A percentile compares a stretch with the other conserved stretches of the same genome.
Conservation (phyloP, 2,797 vertebrate genomes). For the Tachyglossus aculeatus region DNA sequence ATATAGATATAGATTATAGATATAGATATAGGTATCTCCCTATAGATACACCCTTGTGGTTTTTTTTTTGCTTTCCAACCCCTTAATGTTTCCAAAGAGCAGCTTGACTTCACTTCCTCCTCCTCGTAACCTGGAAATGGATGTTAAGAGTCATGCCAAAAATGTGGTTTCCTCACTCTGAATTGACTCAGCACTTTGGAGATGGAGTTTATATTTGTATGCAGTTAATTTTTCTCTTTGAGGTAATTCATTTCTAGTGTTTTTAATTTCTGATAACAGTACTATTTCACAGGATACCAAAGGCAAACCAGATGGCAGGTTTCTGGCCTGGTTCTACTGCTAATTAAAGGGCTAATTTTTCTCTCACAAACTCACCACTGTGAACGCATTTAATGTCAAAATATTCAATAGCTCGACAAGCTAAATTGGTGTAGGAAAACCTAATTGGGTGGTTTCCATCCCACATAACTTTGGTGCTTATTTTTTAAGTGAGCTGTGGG, state of each 20-base stretch:
- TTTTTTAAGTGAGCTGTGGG: constrained; percentile 32
- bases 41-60: neutral
- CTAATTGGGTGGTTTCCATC: constrained; percentile 50
- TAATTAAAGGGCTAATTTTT: constrained; percentile 47
- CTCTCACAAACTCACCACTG: constrained; percentile 24
- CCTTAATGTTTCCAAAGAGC: constrained; percentile 1
- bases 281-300: neutral
- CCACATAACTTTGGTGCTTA: constrained; percentile 36
- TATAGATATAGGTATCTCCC: neutral
- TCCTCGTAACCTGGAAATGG: neutral
- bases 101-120: neutral
- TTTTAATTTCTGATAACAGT: constrained; percentile 21
- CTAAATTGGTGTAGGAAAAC: constrained; percentile 32
- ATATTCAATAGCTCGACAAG: constrained; percentile 47
- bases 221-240: constrained; percentile 1
- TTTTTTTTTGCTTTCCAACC: neutral
- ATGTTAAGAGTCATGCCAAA: neutral
- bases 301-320: constrained; percentile 38
- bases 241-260: neutral
- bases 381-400: constrained; percentile 55
- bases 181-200: neutral
- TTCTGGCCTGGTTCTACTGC: constrained; percentile 41
- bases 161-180: neutral
- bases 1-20: no score
- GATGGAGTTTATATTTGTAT: no score